These are phyloP conservation scores for Andrena marginata DNA, from an alignment of 2,888 invertebrate genomes.

Conservation along the genomic window DNA sequence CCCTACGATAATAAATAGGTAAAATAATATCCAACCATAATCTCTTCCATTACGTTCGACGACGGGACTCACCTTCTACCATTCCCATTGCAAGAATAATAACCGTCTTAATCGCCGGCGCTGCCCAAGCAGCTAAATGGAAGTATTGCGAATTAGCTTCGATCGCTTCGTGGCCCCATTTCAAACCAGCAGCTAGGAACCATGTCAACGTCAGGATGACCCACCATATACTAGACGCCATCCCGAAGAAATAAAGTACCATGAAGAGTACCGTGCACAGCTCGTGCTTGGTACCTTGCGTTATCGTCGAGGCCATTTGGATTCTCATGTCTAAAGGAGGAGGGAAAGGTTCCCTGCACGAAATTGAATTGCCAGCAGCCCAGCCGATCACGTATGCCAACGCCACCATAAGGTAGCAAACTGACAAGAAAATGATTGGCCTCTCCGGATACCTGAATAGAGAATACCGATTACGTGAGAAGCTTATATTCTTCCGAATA, in stretches of 20 bases:
- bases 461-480: neutral
- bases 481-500: too few relatives aligned
- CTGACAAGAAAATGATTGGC: slow-evolving; percentile 98
- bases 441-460: slow-evolving; percentile 95
- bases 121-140: slow-evolving; percentile 99
- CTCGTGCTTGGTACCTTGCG: slow-evolving; percentile 94
- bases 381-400: slow-evolving; percentile 95
- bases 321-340: slow-evolving; percentile 90
- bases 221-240: slow-evolving; percentile 99
- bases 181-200: slow-evolving; percentile 98
- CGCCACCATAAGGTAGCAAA: slow-evolving; percentile 98
- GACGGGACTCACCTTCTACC: slow-evolving; percentile 92
- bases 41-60: neutral
- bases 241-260: slow-evolving; percentile 97
- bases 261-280: slow-evolving; percentile 97
- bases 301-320: slow-evolving; percentile 93
- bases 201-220: slow-evolving; percentile 97
- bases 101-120: slow-evolving; percentile 98
- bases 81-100: slow-evolving; percentile 97
- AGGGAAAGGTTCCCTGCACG: slow-evolving; percentile 93
- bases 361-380: slow-evolving; percentile 92
- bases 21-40: slow-evolving; percentile 8
- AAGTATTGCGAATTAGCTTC: slow-evolving; percentile 99
- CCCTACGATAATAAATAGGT: slow-evolving; percentile 86
- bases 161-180: slow-evolving; percentile 99